Base-by-base conservation (phyloP, 2,888 invertebrate species). In the Acrocyrtus sp. region DNA sequence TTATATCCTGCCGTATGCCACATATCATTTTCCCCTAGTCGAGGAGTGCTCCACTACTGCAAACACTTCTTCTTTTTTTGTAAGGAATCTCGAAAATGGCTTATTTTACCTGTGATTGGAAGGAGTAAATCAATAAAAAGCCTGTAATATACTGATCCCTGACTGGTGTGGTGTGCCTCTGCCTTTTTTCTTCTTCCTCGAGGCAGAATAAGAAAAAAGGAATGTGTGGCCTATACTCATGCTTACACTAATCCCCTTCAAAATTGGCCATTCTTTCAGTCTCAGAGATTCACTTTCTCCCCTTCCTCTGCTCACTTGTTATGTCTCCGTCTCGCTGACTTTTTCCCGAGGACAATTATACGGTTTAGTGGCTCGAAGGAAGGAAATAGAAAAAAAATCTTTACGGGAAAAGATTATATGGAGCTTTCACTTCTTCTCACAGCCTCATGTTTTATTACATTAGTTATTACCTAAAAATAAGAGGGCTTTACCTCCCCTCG, bases 171-270 rank as follows among this genome's bases (percentile, higher is more conserved):
- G n/a, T n/a, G n/a, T n/a, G n/a, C n/a, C n/a, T n/a, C n/a, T n/a
- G n/a, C n/a, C n/a, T n/a, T n/a, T n/a, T n/a, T n/a, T n/a, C n/a
- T n/a, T n/a, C n/a, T n/a, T n/a, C n/a, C n/a, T n/a, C n/a, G n/a
- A n/a, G n/a, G n/a, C n/a, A n/a, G n/a, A n/a, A n/a, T n/a, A n/a
- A n/a, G n/a, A n/a, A n/a, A n/a, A n/a, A n/a, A n/a, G n/a, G n/a
- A n/a, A n/a, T n/a, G n/a, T n/a, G n/a, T n/a, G n/a, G n/a, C n/a
- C n/a, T n/a, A n/a, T n/a, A n/a, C n/a, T n/a, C n/a, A n/a, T n/a
- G n/a, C n/a, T n/a, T n/a, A n/a, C 26, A 15, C 68, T 60, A 68
- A 68, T 62, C 62, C 69, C 61, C 62, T 51, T 61, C 58, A 61
- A 69, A 69, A 69, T 62, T 61, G 61, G 58, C 69, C 62, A 62